These are phyloP conservation scores for Sycophila sp. DNA, from an alignment of 1,140 invertebrate species.

Conservation along the genomic window DNA sequence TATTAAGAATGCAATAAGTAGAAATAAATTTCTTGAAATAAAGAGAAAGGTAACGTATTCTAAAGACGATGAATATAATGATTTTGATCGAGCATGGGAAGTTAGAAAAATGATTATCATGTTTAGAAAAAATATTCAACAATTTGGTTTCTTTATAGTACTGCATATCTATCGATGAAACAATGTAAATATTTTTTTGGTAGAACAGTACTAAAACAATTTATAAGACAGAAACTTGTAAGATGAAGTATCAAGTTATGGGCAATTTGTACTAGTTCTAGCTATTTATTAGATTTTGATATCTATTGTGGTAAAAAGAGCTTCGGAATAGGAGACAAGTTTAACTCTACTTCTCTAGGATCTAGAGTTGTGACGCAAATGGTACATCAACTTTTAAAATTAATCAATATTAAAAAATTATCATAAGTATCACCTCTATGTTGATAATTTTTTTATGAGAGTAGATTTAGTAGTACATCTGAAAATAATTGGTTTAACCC, in stretches of 20 bases:
- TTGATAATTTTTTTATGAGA: background rate
- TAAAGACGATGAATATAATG: conserved; percentile 18
- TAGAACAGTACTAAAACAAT: conserved; percentile 22
- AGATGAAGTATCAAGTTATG: background rate
- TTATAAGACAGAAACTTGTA: background rate
- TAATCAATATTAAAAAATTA: background rate
- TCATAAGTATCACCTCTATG: background rate
- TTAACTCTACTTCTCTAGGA: conserved; percentile 18
- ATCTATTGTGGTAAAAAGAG: conserved; percentile 26
- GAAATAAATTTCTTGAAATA: conserved; percentile 32
- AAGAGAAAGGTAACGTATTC: conserved; percentile 23
- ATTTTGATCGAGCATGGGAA: conserved; percentile 21
- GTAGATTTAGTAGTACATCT: background rate
- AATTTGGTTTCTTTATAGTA: conserved; percentile 27
- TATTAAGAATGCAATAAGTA: background rate
- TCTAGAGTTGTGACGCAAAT: conserved; percentile 23
- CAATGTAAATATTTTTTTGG: conserved; percentile 6
- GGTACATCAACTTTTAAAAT: conserved; percentile 3
- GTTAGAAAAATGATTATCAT: conserved; percentile 28
- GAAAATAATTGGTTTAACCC: background rate
- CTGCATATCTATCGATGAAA: conserved; percentile 14
- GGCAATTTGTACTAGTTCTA: conserved; percentile 11
- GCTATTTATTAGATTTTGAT: conserved; percentile 15
- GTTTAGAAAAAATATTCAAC: conserved; percentile 23
- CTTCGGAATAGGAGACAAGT: background rate